These are phyloP conservation scores for Macrobrachium nipponense DNA, from an alignment of 1,140 invertebrate genomes.

Conservation along the genomic window DNA sequence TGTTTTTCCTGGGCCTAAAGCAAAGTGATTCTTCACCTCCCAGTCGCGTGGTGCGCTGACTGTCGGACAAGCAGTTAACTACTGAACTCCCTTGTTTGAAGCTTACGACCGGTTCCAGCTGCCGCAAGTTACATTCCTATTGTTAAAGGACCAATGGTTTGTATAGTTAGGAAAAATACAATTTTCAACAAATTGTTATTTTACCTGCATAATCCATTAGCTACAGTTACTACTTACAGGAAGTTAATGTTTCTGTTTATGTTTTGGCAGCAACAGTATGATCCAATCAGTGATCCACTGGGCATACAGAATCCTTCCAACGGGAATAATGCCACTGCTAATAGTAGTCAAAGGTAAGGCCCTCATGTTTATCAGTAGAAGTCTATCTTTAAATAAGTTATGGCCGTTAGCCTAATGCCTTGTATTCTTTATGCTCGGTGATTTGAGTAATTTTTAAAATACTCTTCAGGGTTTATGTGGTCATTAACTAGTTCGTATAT, in stretches of 20 bases:
- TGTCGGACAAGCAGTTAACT: too few species aligned
- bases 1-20: too few species aligned
- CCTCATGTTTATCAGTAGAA: neutral
- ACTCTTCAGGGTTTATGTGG: neutral
- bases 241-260: neutral
- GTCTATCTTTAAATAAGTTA: neutral
- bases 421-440: neutral
- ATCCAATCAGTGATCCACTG: conserved; percentile 73
- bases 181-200: too few species aligned
- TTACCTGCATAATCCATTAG: neutral
- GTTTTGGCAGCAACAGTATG: conserved; percentile 45
- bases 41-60: too few species aligned
- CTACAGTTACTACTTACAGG: neutral
- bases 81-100: too few species aligned
- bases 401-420: neutral
- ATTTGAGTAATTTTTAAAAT: neutral
- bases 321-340: conserved; percentile 42
- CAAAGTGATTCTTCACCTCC: too few species aligned
- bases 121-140: too few species aligned
- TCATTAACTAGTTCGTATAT: too few species aligned
- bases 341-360: conserved; percentile 36
- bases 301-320: conserved; percentile 78
- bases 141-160: too few species aligned
- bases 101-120: too few species aligned
- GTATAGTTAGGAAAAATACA: too few species aligned